Evolutionary conservation across 2,113 vertebrate genomes (phyloP), one percentile per base, ranked within the genome.

Genomic region (Calidris pygmaea): DNA sequence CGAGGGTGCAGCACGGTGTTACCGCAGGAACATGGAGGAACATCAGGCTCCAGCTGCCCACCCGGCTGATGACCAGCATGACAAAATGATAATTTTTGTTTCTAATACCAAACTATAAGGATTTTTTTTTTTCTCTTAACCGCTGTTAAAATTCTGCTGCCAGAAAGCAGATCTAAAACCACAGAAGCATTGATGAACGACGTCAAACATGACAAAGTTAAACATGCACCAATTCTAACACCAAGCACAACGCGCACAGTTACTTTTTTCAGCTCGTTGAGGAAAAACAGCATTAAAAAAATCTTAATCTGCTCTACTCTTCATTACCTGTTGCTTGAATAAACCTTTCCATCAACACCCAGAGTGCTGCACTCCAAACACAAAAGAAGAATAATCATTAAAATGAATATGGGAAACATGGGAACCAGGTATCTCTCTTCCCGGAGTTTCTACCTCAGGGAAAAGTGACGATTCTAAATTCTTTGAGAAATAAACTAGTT

Each of bases 341-440:
- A 39, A 93, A 59, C 22, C 50, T 15, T 47, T 59, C 86, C 34
- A 22, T 34, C 59, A 47, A 48, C 29, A 71, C 35, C 29, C 32
- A 47, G 24, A 26, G 41, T 37, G 83, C 55, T 58, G 53, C 16
- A 21, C 39, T 55, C 35, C 76, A 60, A 66, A 24, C 37, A 62
- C 34, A 34, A 71, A 62, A 13, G 22, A 84, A 71, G 15, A 66
- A 23, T 29, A 37, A 82, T 4, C 37, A 45, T 24, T n/a, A 27
- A 65, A 70, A 75, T 4, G 7, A 5, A 16, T 12, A 10, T 0
- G 1, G 20, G 47, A 68, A 48, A 53, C 22, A 27, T 1, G 6
- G 39, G n/a, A 90, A 66, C 70, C 2, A 3, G 43, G 1, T 6
- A 50, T 19, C 19, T 37, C 18, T 63, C 58, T 78, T 34, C 35